Evolutionary conservation across 2,797 vertebrate genomes (phyloP).

Genomic region (Gobionotothen gibberifrons): DNA sequence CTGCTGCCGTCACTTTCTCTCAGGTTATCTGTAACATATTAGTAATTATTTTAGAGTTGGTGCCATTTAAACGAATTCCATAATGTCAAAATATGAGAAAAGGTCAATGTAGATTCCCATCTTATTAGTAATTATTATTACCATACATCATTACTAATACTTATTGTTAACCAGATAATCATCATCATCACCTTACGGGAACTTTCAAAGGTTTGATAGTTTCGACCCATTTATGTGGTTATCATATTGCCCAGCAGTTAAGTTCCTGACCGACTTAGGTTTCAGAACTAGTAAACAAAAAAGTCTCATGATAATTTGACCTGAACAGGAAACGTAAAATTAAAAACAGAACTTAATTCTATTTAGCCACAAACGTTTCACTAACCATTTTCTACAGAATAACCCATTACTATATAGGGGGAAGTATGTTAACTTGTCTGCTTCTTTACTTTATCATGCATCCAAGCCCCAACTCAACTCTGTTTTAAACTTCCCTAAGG

Average conservation of each 20-base stretch:
- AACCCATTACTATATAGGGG: not conserved
- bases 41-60: slow-evolving; percentile 12
- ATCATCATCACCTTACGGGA: not conserved
- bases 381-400: not conserved
- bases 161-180: not conserved
- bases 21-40: slow-evolving; percentile 67
- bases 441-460: not conserved
- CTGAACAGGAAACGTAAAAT: not conserved
- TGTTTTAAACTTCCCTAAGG: not conserved
- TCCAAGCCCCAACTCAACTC: not conserved
- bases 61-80: not conserved
- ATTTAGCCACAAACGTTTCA: not conserved
- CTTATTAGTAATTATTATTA: slow-evolving; percentile 9
- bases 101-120: not conserved
- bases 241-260: not conserved
- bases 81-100: slow-evolving; percentile 6
- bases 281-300: not conserved
- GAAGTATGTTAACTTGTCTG: not conserved
- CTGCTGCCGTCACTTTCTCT: slow-evolving; percentile 70
- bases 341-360: not conserved
- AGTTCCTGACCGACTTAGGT: not conserved
- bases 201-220: slow-evolving; percentile 9
- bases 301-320: not conserved
- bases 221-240: not conserved
- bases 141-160: not conserved